Conservation (phyloP, 2,797 vertebrate species). For the Oreochromis grahami region DNA sequence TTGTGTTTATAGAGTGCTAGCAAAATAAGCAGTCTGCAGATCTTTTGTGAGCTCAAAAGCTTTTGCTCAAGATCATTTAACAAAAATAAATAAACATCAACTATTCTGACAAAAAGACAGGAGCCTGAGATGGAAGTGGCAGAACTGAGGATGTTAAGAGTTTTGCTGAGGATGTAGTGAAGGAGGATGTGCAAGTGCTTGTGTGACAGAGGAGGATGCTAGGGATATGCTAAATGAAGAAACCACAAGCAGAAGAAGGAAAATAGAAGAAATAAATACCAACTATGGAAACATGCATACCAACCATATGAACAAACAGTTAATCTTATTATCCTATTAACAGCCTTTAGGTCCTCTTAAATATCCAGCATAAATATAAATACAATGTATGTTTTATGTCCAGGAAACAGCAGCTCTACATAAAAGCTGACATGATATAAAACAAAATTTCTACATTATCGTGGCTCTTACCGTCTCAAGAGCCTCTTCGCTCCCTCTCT, state of each 20-base stretch:
- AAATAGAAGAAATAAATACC: neutral
- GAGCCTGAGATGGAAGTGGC: neutral
- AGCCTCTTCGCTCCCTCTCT: slow-evolving; percentile 79
- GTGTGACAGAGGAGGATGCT: neutral
- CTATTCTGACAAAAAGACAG: neutral
- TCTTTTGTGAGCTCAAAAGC: neutral
- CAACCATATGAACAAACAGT: neutral
- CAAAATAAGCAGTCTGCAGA: neutral
- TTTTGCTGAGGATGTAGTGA: neutral
- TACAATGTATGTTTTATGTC: neutral
- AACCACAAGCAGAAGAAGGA: neutral
- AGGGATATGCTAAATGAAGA: neutral
- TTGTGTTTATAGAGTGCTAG: neutral
- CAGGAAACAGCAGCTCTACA: neutral
- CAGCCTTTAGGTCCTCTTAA: neutral
- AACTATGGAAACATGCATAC: neutral
- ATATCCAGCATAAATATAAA: neutral
- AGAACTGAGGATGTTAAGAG: neutral
- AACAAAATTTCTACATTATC: neutral
- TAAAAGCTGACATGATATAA: neutral
- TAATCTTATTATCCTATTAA: neutral
- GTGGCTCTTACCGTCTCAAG: slow-evolving; percentile 80
- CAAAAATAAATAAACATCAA: neutral
- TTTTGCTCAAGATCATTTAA: neutral
- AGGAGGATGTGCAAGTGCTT: neutral